A percentile compares a stretch with the other conserved stretches of the same genome.
Conservation (phyloP, 2,797 vertebrate genomes). For the Danio aesculapii region DNA sequence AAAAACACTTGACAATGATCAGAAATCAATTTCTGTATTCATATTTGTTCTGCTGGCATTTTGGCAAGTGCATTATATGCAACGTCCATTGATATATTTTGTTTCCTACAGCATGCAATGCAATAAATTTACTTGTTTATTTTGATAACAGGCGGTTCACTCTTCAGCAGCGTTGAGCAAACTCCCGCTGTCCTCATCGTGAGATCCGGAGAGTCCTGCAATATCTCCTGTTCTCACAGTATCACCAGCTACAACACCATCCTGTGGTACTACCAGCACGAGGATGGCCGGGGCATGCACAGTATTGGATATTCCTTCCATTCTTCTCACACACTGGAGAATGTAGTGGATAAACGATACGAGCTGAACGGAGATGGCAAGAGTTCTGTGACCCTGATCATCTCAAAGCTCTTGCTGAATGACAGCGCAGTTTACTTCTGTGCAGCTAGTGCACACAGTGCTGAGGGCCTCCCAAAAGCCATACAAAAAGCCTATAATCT, state of each 20-base stretch:
- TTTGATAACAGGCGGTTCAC: not conserved
- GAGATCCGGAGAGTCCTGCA: not conserved
- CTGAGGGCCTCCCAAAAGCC: not conserved
- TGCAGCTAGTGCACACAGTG: slow-evolving; percentile 47
- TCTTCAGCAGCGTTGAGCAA: slow-evolving; percentile 20
- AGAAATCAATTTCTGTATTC: not conserved
- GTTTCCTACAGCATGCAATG: not conserved
- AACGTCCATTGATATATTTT: not conserved
- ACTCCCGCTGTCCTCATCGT: not conserved
- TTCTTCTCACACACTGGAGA: not conserved
- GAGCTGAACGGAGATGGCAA: slow-evolving; percentile 45
- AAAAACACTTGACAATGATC: not conserved
- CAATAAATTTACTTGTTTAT: not conserved
- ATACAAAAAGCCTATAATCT: slow-evolving; percentile 9
- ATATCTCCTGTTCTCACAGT: slow-evolving; percentile 35
- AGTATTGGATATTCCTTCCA: slow-evolving; percentile 44
- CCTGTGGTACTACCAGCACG: slow-evolving; percentile 40
- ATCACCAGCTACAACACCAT: slow-evolving; percentile 41
- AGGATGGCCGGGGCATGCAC: not conserved
- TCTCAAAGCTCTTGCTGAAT: slow-evolving; percentile 10
- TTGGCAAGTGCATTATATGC: not conserved
- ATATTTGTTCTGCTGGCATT: not conserved
- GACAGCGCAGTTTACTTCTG: slow-evolving; percentile 57
- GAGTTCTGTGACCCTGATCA: slow-evolving; percentile 8
- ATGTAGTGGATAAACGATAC: not conserved